Base-by-base conservation (phyloP, 2,888 invertebrate species). In the Scaeva pyrastri region DNA sequence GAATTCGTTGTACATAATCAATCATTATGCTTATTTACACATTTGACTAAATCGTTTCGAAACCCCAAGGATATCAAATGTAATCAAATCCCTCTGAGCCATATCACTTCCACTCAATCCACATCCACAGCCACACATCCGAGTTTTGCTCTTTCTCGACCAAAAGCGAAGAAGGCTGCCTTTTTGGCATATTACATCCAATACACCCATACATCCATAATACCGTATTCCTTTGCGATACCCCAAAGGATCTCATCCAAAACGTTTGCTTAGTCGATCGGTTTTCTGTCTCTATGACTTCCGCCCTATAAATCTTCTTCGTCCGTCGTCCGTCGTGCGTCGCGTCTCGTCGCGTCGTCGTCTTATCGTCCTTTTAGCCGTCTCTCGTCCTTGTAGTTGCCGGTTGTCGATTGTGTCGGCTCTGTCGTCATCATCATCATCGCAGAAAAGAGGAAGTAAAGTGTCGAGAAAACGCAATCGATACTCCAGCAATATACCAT, bases 1-100 rank as follows among this genome's bases (percentile, higher is more conserved):
- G 11, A 1, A 4, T 14, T 72, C 19, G 39, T 52, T 23, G 36
- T 52, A 68, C 39, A 68, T 70, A 70, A 76, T 75, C 75, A 79
- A 79, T 73, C 68, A 76, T 56, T 71, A 55, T 70, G 36, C 80
- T 71, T 72, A 72, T 60, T 76, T 68, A 68, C 71, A 76, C 80
- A 66, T 80, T 76, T 48, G 55, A 60, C 66, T 76, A 31, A 75
- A 84, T 75, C 66, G 64, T 60, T 84, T 45, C n/a, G 26, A 52
- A 80, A 55, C 72, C 72, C 26, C 45, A 80, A 76, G 43, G 66
- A 80, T 41, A 50, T 41, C 81, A 58, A 85, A 85, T 85, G 81
- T 77, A 85, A 85, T 73, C 56, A 55, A 76, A 81, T 76, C 55
- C 76, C 68, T 73, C 19, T 31, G n/a, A 48, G 73, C 60, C 45